Evolutionary conservation across 2,888 invertebrate species (phyloP).

Genomic region (Anagyrus pseudococci): DNA sequence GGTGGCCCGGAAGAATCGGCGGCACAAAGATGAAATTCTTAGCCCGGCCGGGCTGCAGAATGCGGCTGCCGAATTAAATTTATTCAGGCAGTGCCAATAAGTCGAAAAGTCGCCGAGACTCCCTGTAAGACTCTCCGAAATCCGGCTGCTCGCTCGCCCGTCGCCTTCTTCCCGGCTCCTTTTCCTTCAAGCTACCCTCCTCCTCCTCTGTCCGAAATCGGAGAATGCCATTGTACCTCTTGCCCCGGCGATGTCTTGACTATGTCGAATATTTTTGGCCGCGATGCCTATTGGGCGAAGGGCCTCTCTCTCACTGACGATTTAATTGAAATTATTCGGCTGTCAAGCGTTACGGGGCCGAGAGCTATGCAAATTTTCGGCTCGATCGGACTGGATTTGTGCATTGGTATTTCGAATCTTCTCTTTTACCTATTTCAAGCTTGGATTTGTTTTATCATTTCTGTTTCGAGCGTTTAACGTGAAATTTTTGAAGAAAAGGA

Average conservation of each 20-base stretch:
- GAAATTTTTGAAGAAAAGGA: too few relatives aligned
- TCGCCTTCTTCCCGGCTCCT: conserved; percentile 7
- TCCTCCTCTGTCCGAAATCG: conserved; percentile 15
- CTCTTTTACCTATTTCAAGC: too few relatives aligned
- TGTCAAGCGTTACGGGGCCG: background rate
- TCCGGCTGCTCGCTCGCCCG: conserved; percentile 20
- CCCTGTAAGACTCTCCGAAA: conserved; percentile 41
- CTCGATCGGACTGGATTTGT: too few relatives aligned
- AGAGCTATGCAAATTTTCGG: too few relatives aligned
- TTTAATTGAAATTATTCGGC: background rate
- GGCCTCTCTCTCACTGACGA: background rate
- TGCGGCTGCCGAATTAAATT: conserved; percentile 53
- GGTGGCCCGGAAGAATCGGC: conserved; percentile 12
- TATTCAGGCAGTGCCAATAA: conserved; percentile 59
- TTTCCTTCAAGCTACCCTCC: too few relatives aligned
- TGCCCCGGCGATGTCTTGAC: conserved; percentile 1
- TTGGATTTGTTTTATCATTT: too few relatives aligned
- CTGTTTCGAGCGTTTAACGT: too few relatives aligned
- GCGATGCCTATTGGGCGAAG: background rate
- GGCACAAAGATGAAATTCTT: conserved; percentile 54
- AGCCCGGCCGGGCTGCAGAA: conserved; percentile 39
- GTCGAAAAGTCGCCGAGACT: conserved; percentile 49
- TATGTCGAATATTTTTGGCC: conserved; percentile 8
- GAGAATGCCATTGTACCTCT: background rate
- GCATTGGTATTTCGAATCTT: too few relatives aligned